Evolutionary conservation across 2,113 vertebrate species (phyloP), one percentile per base, ranked within the genome.

Genomic region (Orientallactaga bullata): DNA sequence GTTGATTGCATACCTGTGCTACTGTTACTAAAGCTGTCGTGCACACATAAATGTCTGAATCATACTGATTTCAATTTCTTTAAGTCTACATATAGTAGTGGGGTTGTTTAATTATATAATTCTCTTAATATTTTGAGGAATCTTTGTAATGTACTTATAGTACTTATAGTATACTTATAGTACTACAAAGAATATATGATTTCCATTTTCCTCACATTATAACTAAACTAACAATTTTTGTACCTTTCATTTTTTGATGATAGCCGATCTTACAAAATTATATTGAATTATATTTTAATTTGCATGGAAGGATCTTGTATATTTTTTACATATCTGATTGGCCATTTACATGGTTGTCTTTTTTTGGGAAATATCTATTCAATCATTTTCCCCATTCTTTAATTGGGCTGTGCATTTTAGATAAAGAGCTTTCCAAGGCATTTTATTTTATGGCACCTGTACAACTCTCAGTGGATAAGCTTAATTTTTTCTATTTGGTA

Each of bases 171-270:
- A n/a, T n/a, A 61, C 39, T 58, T 69, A 71, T 61, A 68, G 39
- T 39, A 3, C 1, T 3, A 16, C 28, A 6, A 20, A 72, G 5
- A 21, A 10, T 20, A 9, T 26, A 1, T n/a, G 15, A 13, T 5
- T 4, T 47, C 6, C 15, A 4, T n/a, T 68, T 83, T 73, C 32
- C n/a, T 28, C 30, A 63, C 11, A 30, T 30, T 11, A 15, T 91
- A 26, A 35, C 21, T 39, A n/a, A 15, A 18, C 37, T 47, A 47
- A 47, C 3, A 26, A 26, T 24, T 7, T 39, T 74, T 42, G 32
- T 47, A 7, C 10, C 23, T 35, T 77, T 51, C 15, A 28, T 26
- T 28, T 66, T 13, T 35, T 39, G 18, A 83, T 74, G 18, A 72
- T 35, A 28, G 17, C 28, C 11, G 37, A 30, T 39, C 24, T 66